Base-by-base conservation (phyloP, 2,888 invertebrate genomes). In the Chironomus tentans region DNA sequence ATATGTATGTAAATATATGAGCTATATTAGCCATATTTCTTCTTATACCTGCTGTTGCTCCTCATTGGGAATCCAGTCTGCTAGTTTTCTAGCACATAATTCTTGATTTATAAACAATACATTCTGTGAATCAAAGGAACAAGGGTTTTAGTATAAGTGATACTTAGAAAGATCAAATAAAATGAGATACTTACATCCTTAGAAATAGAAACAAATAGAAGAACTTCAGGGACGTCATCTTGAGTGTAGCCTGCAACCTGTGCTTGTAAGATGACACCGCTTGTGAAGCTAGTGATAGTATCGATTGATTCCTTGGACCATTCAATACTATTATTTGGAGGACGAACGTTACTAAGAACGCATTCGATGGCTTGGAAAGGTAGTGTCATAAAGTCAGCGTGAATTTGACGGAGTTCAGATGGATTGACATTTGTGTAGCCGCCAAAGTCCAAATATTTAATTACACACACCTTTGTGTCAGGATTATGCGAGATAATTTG, bases 301-400 rank as follows among this genome's bases (percentile, higher is more conserved):
- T 90, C 88, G 77, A 88, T 88, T 74, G 95, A 93, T 81, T 93
- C 93, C 78, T 88, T 86, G 79, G 89, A 88, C 94, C 95, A 95
- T 79, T 87, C 88, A 3, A 81, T 79, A 81, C 22, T 70, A 68
- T 46, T 50, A 91, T 94, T 91, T 77, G 88, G 86, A 76, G 96
- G 93, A 83, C 89, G 89, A 80, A 97, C 88, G 84, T 95, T 91
- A n/a, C 95, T 95, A 81, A 99, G 86, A 82, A 92, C 89, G 82
- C 97, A 95, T 86, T 99, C 98, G 70, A 94, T 92, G 77, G 98
- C 95, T 88, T 98, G 98, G 89, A 98, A 98, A 75, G 98, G 98
- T 83, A 98, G 87, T 77, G 91, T 87, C 88, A 97, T 91, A 83
- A 96, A 97, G 85, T 98, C 97, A 76, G 91, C 91, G 80, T 96